phyloP scores from a whole-genome alignment of 2,797 vertebrate genomes.

The Margarornis squamiger region DNA sequence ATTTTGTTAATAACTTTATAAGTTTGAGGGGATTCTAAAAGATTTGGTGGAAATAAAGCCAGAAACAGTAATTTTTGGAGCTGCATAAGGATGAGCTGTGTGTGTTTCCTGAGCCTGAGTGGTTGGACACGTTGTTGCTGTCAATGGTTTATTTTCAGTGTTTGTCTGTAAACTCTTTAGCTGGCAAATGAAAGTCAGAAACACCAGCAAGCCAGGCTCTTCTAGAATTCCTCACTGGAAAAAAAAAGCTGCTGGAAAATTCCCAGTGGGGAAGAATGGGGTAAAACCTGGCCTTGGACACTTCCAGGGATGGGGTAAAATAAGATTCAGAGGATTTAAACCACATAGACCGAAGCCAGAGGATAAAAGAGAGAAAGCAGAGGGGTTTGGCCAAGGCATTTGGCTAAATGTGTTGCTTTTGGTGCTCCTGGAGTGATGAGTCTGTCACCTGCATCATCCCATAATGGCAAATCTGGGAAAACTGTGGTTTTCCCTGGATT shows the following conservation, averaged over 20 bases:
- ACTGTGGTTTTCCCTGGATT: accelerated
- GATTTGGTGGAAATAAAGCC: neutral
- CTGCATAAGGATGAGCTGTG: neutral
- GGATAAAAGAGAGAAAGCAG: neutral
- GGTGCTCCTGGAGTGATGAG: neutral
- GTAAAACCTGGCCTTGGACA: neutral
- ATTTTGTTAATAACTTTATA: neutral
- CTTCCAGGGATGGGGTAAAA: neutral
- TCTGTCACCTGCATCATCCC: neutral
- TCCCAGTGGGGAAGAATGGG: accelerated
- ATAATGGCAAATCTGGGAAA: neutral
- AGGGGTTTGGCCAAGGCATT: neutral
- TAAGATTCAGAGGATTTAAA: neutral
- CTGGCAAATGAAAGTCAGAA: neutral
- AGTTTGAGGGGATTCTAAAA: neutral
- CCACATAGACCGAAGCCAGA: neutral
- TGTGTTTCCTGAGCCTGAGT: neutral
- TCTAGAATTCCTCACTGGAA: neutral
- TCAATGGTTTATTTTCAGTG: neutral
- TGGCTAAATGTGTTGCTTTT: neutral
- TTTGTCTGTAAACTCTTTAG: neutral
- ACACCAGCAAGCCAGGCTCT: neutral
- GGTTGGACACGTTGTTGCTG: accelerated
- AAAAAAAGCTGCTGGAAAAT: neutral
- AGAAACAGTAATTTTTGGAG: neutral